A percentile compares a stretch with the other conserved stretches of the same genome.
Conservation (phyloP, 2,797 vertebrate genomes). For the Agapornis canus region DNA sequence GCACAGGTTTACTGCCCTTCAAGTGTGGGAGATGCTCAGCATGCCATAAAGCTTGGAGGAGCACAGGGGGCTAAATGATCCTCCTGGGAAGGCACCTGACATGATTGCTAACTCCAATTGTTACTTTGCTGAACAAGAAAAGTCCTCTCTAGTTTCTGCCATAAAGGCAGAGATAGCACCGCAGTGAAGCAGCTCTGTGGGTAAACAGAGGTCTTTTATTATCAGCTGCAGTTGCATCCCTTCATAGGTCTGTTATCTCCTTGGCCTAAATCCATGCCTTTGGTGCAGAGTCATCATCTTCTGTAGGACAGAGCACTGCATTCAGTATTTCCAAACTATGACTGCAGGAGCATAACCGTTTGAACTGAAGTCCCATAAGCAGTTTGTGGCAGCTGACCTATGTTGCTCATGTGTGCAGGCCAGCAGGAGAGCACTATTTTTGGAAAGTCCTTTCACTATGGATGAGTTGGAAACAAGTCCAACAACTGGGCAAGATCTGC, state of each 20-base stretch:
- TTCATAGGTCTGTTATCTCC: not conserved
- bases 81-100: not conserved
- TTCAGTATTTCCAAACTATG: not conserved
- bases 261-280: not conserved
- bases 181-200: not conserved
- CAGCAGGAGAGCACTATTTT: not conserved
- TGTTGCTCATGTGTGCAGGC: rapidly evolving
- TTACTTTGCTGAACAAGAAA: not conserved
- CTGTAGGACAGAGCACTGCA: not conserved
- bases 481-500: not conserved
- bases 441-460: not conserved
- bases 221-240: not conserved
- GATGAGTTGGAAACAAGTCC: not conserved
- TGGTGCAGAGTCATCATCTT: not conserved
- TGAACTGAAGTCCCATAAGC: not conserved
- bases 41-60: not conserved
- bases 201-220: not conserved
- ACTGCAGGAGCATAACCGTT: not conserved
- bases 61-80: not conserved
- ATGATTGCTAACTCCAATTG: slow-evolving; percentile 26
- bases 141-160: not conserved
- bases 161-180: not conserved
- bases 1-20: slow-evolving; percentile 22
- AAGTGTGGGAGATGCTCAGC: not conserved
- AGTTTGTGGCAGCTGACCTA: not conserved